A percentile compares a stretch with the other conserved stretches of the same genome.
Evolutionary conservation across 2,797 vertebrate genomes (phyloP).

Genomic region (Mallotus villosus): DNA sequence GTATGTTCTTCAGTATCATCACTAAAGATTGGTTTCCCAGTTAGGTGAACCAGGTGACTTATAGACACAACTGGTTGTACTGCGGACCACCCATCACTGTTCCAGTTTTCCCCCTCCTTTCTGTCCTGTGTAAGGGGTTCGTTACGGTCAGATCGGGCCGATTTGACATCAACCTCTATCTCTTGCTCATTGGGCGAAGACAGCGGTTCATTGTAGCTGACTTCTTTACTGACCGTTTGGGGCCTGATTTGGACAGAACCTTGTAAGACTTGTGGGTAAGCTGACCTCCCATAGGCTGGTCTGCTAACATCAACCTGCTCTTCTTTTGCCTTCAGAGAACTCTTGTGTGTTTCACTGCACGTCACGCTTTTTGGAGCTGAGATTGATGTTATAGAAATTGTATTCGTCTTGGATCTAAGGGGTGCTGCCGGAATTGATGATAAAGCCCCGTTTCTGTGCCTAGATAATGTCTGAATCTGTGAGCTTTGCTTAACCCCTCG

Average conservation of each 20-base stretch:
- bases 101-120: constrained; percentile 21
- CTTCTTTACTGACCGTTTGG: constrained; percentile 60
- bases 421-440: constrained; percentile 35
- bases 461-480: constrained; percentile 41
- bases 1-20: constrained; percentile 16
- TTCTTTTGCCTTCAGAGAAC: constrained; percentile 14
- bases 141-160: neutral
- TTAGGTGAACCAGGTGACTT: constrained; percentile 34
- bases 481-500: constrained; percentile 48
- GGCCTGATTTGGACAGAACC: constrained; percentile 46
- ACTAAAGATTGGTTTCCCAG: constrained; percentile 3
- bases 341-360: constrained; percentile 26
- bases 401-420: constrained; percentile 23
- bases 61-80: constrained; percentile 25
- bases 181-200: constrained; percentile 48
- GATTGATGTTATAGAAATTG: constrained; percentile 21
- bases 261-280: constrained; percentile 54
- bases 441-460: constrained; percentile 37
- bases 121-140: constrained; percentile 13
- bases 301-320: constrained; percentile 16
- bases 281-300: constrained; percentile 21
- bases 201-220: constrained; percentile 51
- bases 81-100: constrained; percentile 3
- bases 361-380: constrained; percentile 27
- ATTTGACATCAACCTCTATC: neutral